Conservation (phyloP, 2,113 vertebrate genomes). For the Labeo rohita region DNA sequence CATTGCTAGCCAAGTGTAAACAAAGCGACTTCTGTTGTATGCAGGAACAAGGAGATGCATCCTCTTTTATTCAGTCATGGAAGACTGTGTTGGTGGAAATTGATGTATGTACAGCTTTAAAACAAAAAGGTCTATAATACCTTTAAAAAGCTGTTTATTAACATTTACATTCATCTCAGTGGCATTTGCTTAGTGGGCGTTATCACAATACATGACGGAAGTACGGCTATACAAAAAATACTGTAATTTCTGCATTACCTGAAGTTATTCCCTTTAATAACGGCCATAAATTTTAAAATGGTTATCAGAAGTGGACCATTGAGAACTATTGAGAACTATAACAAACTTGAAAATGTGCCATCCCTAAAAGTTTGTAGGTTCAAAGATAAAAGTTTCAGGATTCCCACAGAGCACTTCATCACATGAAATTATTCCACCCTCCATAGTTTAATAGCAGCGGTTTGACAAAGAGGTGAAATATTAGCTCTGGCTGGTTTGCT, state of each 20-base stretch:
- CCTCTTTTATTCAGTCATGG: slow-evolving; percentile 11
- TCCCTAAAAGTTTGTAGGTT: slow-evolving; percentile 17
- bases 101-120: neutral
- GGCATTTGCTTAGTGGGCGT: neutral
- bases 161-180: neutral
- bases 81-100: neutral
- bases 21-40: slow-evolving; percentile 5
- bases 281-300: neutral
- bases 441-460: slow-evolving; percentile 21
- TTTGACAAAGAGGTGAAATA: slow-evolving; percentile 48
- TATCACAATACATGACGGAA: neutral
- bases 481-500: slow-evolving; percentile 55
- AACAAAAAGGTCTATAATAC: neutral
- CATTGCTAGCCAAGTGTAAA: slow-evolving; percentile 13
- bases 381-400: slow-evolving; percentile 23
- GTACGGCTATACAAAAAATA: neutral
- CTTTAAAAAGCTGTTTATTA: neutral
- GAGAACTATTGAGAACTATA: slow-evolving; percentile 8
- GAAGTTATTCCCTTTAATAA: neutral
- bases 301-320: neutral
- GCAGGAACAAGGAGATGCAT: neutral
- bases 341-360: slow-evolving; percentile 15
- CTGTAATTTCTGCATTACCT: neutral
- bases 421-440: slow-evolving; percentile 40
- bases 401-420: slow-evolving; percentile 19